These are phyloP conservation scores for Ormia ochracea DNA, from an alignment of 2,888 invertebrate species.

Conservation along the genomic window DNA sequence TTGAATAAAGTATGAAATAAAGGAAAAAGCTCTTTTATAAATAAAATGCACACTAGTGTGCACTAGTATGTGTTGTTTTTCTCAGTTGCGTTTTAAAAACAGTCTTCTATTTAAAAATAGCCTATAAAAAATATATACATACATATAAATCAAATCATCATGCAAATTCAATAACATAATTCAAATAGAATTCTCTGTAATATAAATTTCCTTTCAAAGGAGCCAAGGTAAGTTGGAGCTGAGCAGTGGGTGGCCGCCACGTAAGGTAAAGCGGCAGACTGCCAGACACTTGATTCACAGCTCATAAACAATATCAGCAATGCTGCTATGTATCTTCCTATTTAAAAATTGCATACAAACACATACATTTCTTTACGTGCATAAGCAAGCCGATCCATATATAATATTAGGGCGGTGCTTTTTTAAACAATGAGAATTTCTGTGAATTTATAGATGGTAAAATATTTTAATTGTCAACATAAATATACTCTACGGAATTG, in stretches of 20 bases:
- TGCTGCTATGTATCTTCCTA: neutral
- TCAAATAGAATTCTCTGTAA: slow-evolving; percentile 36
- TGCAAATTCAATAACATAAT: slow-evolving; percentile 52
- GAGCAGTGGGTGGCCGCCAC: neutral
- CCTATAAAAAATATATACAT: slow-evolving; percentile 27
- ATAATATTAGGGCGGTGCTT: too few species aligned
- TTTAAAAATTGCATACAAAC: neutral
- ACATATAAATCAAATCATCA: slow-evolving; percentile 53
- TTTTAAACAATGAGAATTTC: too few species aligned
- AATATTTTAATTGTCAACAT: too few species aligned
- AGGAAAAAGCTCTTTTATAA: slow-evolving; percentile 5
- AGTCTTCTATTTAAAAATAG: neutral
- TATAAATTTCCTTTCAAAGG: slow-evolving; percentile 27
- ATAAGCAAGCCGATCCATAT: too few species aligned
- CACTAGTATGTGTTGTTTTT: slow-evolving; percentile 10
- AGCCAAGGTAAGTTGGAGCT: neutral
- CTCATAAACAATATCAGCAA: slow-evolving; percentile 9
- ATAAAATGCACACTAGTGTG: too few species aligned
- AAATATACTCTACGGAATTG: too few species aligned
- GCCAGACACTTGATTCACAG: slow-evolving; percentile 8
- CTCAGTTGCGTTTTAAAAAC: neutral
- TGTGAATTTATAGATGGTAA: too few species aligned
- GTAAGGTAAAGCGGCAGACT: neutral
- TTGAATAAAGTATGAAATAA: neutral
- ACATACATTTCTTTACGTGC: too few species aligned